Conservation (phyloP, 2,888 invertebrate genomes). For the Strigamia transsilvanica region DNA sequence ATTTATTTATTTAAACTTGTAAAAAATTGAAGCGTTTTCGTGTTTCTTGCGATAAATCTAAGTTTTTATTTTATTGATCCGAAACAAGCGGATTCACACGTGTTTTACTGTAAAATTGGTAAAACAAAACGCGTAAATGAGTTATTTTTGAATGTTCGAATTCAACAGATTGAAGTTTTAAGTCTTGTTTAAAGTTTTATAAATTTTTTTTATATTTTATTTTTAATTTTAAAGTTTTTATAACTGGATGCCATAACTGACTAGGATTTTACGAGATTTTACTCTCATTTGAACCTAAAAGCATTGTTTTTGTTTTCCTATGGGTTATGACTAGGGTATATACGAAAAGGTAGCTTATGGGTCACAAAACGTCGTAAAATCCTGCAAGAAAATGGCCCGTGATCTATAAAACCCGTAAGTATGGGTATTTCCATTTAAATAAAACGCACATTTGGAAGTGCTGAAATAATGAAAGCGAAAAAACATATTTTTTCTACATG, state of each 20-base stretch:
- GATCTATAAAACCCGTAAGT: not conserved
- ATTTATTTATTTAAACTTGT: no score
- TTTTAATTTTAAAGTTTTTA: not conserved
- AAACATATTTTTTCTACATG: no score
- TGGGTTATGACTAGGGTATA: not conserved
- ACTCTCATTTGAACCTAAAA: not conserved
- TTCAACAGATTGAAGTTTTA: no score
- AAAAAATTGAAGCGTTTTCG: no score
- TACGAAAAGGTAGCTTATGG: not conserved
- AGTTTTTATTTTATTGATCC: no score
- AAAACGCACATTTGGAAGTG: not conserved
- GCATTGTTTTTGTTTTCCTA: not conserved
- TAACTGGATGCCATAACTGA: not conserved
- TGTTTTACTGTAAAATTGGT: no score
- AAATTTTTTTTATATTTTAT: not conserved
- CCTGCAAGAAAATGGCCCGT: not conserved
- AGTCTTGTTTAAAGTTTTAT: not conserved
- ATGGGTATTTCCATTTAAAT: not conserved
- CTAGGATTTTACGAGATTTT: not conserved
- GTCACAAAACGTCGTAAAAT: slow-evolving; percentile 1
- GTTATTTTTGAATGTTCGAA: no score
- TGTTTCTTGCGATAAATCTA: no score
- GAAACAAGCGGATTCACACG: no score
- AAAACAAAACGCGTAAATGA: no score
- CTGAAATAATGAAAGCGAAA: no score